Base-by-base conservation (phyloP, 2,888 invertebrate genomes). In the Anthophora plumipes region DNA sequence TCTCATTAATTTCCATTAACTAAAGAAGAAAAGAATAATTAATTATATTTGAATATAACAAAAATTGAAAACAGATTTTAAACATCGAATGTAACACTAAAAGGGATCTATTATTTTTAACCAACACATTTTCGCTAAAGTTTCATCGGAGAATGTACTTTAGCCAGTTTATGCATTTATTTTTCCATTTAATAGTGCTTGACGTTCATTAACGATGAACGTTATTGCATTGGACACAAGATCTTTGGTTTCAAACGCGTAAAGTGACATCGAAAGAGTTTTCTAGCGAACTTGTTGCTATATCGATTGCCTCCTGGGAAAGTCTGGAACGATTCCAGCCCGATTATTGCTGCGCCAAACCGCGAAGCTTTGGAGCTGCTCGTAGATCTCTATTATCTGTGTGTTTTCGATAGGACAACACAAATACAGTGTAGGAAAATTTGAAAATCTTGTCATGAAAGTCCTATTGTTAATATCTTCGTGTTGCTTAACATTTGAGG, bases 241-340 rank as follows among this genome's bases (percentile, higher is more conserved):
- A 41, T 48, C 25, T 71, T 61, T 43, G 31, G 50, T 59, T 41
- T 31, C 31, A n/a, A 46, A 14, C 17, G 25, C 22, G 31, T 59
- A 39, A 52, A 64, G 43, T 11, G 25, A 48, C 37, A n/a, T 39
- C 37, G 22, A 59, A 55, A 55, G 17, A 43, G 37, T 60, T 73
- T 20, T 7, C 55, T 17, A 50, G 43, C 31, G 43, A 63, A 90
- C 90, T 90, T 90, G 90, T 90, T 90, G 90, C 88, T 80, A 80
- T 78, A 82, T 79, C 80, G 76, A 72, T 64, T 60, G 71, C 59
- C 59, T 78, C 43, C 59, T 70, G 68, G n/a, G 55, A 66, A 71
- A 77, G 54, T 60, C 83, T 90, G 89, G 90, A 89, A 82, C 52
- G 75, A 69, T 81, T 90, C 90, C 90, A 90, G 85, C 63, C 66